Evolutionary conservation across 1,140 invertebrate species (phyloP), one percentile per base, ranked within the genome.

Genomic region (Calephelis nemesis): DNA sequence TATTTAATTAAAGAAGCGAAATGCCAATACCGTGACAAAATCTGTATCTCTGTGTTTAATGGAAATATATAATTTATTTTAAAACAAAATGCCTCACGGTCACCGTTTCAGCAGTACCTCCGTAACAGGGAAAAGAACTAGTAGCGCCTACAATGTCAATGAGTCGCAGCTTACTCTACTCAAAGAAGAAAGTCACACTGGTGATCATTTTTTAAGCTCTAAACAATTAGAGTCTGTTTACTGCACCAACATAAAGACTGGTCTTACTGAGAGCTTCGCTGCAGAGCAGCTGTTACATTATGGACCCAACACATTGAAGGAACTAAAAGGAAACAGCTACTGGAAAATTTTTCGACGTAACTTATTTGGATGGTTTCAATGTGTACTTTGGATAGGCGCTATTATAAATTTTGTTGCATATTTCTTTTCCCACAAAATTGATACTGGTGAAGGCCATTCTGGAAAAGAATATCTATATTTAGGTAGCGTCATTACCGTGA

Each of bases 151-250:
- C 40, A 12, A 10, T 66, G 52, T 11, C 10, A 77, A 79, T 4
- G 62, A 74, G 11, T 80, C 81, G 0, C 75, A 85, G 64, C 77
- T 88, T 8, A 81, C 77, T 54, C 52, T 84, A 0, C 95, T 96
- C 70, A 96, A 96, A 83, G 94, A 96, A 82, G 96, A 97, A 85
- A 92, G 95, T 15, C 93, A 94, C 68, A 95, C 96, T 68, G 96
- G 96, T 74, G 95, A 97, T 77, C 96, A 97, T 65, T 92, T 90
- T 65, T 83, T 92, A 0, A 78, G 85, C 0, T 83, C 83, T 0
- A 67, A 76, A 1, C 90, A 92, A 65, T 74, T 92, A 10, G 84
- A 87, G 67, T 77, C 78, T 5, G 77, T 92, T 9, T 92, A 91
- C 68, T 75, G 84, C 0, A 95, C 94, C 0, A 85, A 93, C 71